Percentiles rank a stretch among this genome's conserved stretches.
phyloP scores from a whole-genome alignment of 2,113 vertebrate species.

The Rhabdornis inornatus region DNA sequence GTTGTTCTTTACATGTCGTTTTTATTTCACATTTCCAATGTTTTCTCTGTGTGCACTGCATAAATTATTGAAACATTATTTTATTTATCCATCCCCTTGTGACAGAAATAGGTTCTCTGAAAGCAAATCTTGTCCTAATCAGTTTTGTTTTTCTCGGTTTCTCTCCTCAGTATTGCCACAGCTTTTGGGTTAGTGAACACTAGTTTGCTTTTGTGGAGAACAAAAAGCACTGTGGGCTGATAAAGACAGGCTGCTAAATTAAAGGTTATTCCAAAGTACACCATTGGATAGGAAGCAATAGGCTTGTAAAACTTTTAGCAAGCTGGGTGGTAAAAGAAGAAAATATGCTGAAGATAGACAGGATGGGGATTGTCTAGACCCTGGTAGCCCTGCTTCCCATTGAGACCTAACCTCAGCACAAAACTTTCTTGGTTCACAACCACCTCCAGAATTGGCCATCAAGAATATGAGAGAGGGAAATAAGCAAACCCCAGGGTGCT shows the following conservation, averaged over 20 bases:
- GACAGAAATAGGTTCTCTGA: conserved; percentile 71
- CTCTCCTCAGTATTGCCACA: conserved; percentile 36
- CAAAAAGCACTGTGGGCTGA: conserved; percentile 33
- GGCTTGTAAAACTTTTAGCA: background rate
- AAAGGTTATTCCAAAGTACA: conserved; percentile 41
- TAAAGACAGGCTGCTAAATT: conserved; percentile 40
- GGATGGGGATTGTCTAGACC: background rate
- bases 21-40: conserved; percentile 52
- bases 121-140: conserved; percentile 69
- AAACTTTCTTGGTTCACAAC: background rate
- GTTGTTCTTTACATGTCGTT: conserved; percentile 28
- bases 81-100: conserved; percentile 67
- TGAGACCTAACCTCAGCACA: background rate
- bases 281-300: background rate
- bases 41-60: conserved; percentile 26
- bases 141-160: conserved; percentile 66
- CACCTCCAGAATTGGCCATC: background rate
- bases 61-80: conserved; percentile 76
- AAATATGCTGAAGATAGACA: background rate
- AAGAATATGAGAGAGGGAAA: conserved; percentile 4
- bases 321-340: background rate
- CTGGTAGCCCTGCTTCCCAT: background rate
- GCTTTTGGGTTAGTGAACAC: conserved; percentile 27
- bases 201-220: conserved; percentile 27
- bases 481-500: background rate